phyloP scores from a whole-genome alignment of 1,140 invertebrate species.

The Danaus melanippus region DNA sequence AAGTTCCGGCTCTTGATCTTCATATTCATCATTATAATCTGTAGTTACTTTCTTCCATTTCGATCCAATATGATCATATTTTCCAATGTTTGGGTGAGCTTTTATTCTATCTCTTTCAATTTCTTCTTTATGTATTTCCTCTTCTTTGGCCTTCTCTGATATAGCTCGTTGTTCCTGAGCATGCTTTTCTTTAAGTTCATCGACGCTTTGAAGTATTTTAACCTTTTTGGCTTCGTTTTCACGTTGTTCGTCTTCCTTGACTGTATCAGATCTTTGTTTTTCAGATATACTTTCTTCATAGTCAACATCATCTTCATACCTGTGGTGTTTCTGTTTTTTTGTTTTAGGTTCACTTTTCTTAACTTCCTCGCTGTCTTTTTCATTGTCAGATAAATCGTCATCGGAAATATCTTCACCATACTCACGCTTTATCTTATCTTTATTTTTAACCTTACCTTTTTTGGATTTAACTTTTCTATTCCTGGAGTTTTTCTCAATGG shows the following conservation, averaged over 20 bases:
- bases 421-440: constrained; percentile 13
- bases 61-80: constrained; percentile 29
- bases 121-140: constrained; percentile 51
- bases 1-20: constrained; percentile 29
- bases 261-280: constrained; percentile 13
- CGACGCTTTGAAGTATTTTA: constrained; percentile 49
- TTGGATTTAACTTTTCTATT: constrained; percentile 15
- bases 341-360: constrained; percentile 6
- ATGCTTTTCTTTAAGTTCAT: constrained; percentile 57
- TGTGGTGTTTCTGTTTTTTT: constrained; percentile 15
- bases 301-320: constrained; percentile 19
- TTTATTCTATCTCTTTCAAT: constrained; percentile 37
- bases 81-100: constrained; percentile 26
- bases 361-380: constrained; percentile 14
- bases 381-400: constrained; percentile 15
- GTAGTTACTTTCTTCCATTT: constrained; percentile 30
- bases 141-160: constrained; percentile 53
- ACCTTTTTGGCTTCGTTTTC: constrained; percentile 54
- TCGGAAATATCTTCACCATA: constrained; percentile 13
- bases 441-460: constrained; percentile 14
- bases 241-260: constrained; percentile 32
- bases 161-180: constrained; percentile 50
- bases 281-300: constrained; percentile 17
- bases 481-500: constrained; percentile 16
- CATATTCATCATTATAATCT: constrained; percentile 45